Evolutionary conservation across 2,888 invertebrate genomes (phyloP), one percentile per base, ranked within the genome.

Genomic region (Netelia virgata): DNA sequence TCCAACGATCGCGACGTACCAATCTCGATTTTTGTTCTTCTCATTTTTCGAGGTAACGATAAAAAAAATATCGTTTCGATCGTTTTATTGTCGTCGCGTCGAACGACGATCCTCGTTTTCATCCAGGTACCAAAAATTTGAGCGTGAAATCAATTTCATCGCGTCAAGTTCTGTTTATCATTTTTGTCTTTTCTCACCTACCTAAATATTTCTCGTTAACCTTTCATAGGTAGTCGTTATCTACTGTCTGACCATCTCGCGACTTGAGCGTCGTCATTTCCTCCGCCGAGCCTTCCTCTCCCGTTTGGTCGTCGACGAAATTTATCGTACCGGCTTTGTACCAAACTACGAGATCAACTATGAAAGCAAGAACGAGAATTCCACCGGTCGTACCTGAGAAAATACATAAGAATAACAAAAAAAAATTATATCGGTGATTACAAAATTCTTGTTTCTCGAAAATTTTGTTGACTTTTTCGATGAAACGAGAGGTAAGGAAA

Each of bases 281-380:
- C 86, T 94, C 94, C 69, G 92, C 93, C 23, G 93, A 91, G 8
- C 90, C 94, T 79, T 94, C 94, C 64, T 94, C 93, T 47, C 93
- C 93, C 75, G 94, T 94, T 86, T 95, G 95, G 83, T 96, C 96
- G 85, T 96, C 96, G 0, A 95, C 95, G 89, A 96, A 96, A 88
- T 94, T 95, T 87, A 98, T 98, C 91, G 97, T 97, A 77, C 97
- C 96, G 61, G 98, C 98, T 93, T 97, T 97, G 92, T 97, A 97
- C 97, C 97, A 98, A 41, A 98, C 98, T 72, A 98, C 95, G 89
- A 98, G 93, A 94, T 98, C 98, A 94, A 98, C 97, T 88, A 98
- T 95, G 93, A 98, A 98, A 82, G 98, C 98, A 79, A 97, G 95
- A 91, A 97, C 95, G 95, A 98, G 96, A 85, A 98, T 96, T 41